Conservation (phyloP, 2,888 invertebrate genomes). For the Aleiodes alternator region DNA sequence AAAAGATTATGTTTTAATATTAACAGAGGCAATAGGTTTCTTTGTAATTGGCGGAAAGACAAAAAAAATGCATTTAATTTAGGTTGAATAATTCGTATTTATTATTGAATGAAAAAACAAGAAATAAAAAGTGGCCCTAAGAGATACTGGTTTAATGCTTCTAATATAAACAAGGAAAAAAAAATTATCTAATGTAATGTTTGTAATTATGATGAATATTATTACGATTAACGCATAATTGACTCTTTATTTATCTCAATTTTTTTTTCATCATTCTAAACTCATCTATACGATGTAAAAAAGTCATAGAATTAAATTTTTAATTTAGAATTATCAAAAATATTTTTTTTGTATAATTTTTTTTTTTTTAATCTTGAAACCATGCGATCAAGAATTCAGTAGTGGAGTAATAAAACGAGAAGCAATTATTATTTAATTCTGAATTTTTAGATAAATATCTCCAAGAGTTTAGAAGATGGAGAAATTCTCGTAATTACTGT, state of each 20-base stretch:
- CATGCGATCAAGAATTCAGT: neutral
- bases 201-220: constrained; percentile 59
- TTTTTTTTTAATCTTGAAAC: neutral
- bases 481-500: neutral
- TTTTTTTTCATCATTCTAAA: neutral
- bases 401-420: neutral
- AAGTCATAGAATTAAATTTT: neutral
- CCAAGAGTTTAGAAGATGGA: neutral
- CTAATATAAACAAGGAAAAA: constrained; percentile 53
- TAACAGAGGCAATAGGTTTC: constrained; percentile 23
- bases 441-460: neutral
- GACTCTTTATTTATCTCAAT: constrained; percentile 10
- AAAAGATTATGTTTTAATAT: constrained; percentile 25
- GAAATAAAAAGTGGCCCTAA: constrained; percentile 45
- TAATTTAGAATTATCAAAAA: neutral
- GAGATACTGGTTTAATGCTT: constrained; percentile 53
- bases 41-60: constrained; percentile 38
- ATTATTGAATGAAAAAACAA: constrained; percentile 47
- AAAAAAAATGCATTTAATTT: constrained; percentile 53
- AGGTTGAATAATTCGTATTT: constrained; percentile 56
- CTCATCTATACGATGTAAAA: neutral
- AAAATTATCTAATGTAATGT: constrained; percentile 56
- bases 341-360: neutral
- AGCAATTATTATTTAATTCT: neutral
- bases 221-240: constrained; percentile 55